Conservation (phyloP, 2,113 vertebrate species). For the Chinchilla lanigera region DNA sequence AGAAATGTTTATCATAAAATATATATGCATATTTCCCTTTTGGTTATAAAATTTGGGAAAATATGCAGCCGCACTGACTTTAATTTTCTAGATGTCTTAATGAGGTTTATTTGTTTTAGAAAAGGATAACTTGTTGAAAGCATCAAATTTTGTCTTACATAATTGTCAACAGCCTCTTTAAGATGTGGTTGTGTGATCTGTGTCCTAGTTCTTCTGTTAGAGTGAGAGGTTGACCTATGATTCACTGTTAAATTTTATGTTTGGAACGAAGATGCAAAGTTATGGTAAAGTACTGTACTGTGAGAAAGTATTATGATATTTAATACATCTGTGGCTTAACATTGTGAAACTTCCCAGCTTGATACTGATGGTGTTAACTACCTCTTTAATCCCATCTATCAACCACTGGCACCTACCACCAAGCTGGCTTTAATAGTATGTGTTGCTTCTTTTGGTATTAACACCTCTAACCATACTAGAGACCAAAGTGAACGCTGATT, state of each 20-base stretch:
- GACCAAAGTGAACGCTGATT: constrained; percentile 91
- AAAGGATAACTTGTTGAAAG: constrained; percentile 84
- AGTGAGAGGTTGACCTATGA: constrained; percentile 81
- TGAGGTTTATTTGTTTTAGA: constrained; percentile 86
- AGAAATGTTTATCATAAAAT: constrained; percentile 91
- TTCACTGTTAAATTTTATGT: constrained; percentile 43
- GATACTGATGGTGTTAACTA: constrained; percentile 84
- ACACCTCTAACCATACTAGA: constrained; percentile 86
- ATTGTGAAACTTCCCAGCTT: constrained; percentile 78
- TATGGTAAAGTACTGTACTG: constrained; percentile 77
- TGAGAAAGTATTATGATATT: constrained; percentile 76
- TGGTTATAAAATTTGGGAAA: constrained; percentile 87
- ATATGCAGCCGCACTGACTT: constrained; percentile 86
- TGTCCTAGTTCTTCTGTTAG: constrained; percentile 78
- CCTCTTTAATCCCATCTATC: constrained; percentile 86
- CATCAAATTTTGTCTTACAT: constrained; percentile 79
- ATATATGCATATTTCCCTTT: constrained; percentile 89
- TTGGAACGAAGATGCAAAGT: constrained; percentile 75
- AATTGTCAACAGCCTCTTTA: constrained; percentile 83
- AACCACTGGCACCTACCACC: constrained; percentile 82
- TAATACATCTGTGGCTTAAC: constrained; percentile 81
- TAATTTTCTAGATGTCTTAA: constrained; percentile 89
- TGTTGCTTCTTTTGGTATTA: constrained; percentile 84
- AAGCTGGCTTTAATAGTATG: constrained; percentile 85
- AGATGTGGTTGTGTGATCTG: constrained; percentile 83